Percentiles rank a stretch among this genome's conserved stretches.
Evolutionary conservation across 2,797 vertebrate genomes (phyloP).

Genomic region (Enteromius afrohamiltoni): DNA sequence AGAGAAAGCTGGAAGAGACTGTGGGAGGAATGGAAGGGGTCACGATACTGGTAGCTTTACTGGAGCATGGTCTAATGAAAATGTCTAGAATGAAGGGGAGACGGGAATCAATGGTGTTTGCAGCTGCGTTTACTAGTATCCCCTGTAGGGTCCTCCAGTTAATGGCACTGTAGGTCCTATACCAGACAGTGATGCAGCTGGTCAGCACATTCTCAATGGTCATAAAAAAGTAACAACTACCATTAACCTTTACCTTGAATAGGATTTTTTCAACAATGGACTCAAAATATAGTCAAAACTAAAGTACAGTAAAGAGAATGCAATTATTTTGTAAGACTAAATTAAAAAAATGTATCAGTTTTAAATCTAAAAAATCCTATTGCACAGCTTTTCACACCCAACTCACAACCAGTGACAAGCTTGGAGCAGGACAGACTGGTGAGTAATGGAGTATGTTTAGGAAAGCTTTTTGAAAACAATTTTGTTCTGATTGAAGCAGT

Average conservation of each 20-base stretch:
- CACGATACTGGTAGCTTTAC: too few species aligned
- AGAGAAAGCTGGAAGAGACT: too few species aligned
- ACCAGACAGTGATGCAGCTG: too few species aligned
- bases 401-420: background rate
- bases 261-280: background rate
- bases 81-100: background rate
- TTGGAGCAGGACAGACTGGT: background rate
- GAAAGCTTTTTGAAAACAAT: background rate
- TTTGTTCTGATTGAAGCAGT: background rate
- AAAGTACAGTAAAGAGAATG: background rate
- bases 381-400: background rate
- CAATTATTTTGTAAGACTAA: background rate
- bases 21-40: too few species aligned
- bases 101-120: background rate
- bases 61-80: background rate
- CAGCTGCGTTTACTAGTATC: background rate
- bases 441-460: background rate
- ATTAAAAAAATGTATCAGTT: background rate
- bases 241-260: background rate
- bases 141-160: background rate
- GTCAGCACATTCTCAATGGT: background rate
- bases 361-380: background rate
- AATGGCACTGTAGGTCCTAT: too few species aligned
- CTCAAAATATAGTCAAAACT: background rate
- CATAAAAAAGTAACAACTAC: background rate